Conservation (phyloP, 2,797 vertebrate species). For the Rhynchonycteris naso region DNA sequence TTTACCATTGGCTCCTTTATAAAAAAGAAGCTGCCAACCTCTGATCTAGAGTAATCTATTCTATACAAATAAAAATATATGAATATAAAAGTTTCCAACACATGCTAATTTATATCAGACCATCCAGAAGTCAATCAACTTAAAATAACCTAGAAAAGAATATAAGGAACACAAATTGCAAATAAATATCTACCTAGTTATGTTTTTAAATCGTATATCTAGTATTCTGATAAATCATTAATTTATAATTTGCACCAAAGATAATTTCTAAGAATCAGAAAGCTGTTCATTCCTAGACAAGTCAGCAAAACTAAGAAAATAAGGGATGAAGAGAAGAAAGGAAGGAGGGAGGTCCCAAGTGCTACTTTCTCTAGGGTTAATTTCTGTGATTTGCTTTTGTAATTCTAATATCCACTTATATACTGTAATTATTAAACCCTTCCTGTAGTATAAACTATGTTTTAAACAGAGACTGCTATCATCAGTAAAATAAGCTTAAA, state of each 20-base stretch:
- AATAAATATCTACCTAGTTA: not conserved
- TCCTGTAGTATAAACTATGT: not conserved
- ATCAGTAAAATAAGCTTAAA: not conserved
- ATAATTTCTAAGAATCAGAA: constrained; percentile 23
- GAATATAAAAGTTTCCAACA: constrained; percentile 17
- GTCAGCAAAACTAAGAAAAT: not conserved
- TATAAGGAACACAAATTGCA: not conserved
- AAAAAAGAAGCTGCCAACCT: not conserved
- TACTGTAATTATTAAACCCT: not conserved
- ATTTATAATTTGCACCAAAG: constrained; percentile 43
- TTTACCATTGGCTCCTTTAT: not conserved
- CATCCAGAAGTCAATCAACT: not conserved
- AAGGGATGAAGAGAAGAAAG: not conserved
- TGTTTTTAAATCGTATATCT: not conserved
- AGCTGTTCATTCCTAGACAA: constrained; percentile 16
- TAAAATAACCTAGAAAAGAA: constrained; percentile 28
- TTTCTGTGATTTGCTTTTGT: constrained; percentile 33
- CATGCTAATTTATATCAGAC: not conserved
- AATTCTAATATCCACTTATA: not conserved
- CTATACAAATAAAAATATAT: not conserved
- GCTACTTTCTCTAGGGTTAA: not conserved
- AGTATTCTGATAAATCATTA: constrained; percentile 41
- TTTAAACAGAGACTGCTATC: not conserved
- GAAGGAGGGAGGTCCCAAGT: not conserved
- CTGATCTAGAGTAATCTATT: not conserved